phyloP scores from a whole-genome alignment of 2,797 vertebrate genomes.

The Rousettus madagascariensis region DNA sequence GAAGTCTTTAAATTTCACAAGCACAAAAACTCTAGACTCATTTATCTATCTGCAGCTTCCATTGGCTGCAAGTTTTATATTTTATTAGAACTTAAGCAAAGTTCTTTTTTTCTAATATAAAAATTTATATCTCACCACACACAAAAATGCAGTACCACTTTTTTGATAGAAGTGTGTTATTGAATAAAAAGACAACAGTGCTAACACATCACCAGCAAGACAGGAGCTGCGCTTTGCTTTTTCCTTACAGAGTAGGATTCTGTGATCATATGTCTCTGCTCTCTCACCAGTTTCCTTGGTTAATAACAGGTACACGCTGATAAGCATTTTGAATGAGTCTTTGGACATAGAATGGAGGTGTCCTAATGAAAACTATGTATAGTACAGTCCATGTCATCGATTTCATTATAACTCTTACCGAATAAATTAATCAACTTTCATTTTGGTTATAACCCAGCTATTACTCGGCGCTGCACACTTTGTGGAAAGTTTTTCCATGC shows the following conservation, averaged over 20 bases:
- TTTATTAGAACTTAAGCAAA: conserved; percentile 15
- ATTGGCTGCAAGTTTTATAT: not conserved
- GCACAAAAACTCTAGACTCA: not conserved
- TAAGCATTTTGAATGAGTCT: not conserved
- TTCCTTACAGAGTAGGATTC: not conserved
- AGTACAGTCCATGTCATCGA: not conserved
- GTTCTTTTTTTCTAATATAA: conserved; percentile 36
- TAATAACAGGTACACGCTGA: not conserved
- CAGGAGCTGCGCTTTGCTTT: not conserved
- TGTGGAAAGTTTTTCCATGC: not conserved
- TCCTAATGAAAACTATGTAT: not conserved
- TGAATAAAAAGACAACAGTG: not conserved
- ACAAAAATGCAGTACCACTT: not conserved
- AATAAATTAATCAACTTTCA: not conserved
- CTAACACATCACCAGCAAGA: not conserved
- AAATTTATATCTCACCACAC: not conserved
- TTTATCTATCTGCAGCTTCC: not conserved
- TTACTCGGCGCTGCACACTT: not conserved
- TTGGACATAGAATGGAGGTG: not conserved
- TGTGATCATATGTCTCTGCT: not conserved
- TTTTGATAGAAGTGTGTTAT: not conserved
- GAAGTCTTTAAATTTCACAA: not conserved
- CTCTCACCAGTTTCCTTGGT: not conserved
- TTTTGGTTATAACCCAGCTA: not conserved
- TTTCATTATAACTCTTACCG: not conserved